Evolutionary conservation across 2,113 vertebrate genomes (phyloP).

Genomic region (Fulica atra): DNA sequence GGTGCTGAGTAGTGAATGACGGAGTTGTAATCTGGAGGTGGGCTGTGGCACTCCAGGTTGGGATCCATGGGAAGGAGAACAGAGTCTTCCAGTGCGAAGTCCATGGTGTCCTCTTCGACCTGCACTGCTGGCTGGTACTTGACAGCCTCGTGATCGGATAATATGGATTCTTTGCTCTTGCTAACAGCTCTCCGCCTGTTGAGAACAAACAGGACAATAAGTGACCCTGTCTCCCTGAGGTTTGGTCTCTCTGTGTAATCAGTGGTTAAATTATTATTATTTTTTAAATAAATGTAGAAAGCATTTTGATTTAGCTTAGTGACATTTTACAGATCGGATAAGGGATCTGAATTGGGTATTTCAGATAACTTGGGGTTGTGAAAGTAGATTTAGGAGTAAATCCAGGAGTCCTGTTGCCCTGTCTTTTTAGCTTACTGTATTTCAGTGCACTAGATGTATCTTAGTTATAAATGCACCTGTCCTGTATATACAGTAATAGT

Average conservation of each 20-base stretch:
- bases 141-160: conserved; percentile 77
- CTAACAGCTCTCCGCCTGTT: conserved; percentile 83
- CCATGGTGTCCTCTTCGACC: conserved; percentile 75
- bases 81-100: conserved; percentile 84
- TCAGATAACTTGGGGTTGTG: neutral
- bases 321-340: neutral
- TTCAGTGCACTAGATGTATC: neutral
- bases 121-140: conserved; percentile 72
- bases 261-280: neutral
- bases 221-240: neutral
- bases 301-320: neutral
- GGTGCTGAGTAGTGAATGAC: conserved; percentile 90
- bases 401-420: neutral
- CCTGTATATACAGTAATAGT: neutral
- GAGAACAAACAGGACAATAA: neutral
- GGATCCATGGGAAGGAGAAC: conserved; percentile 79
- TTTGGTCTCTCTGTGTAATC: neutral
- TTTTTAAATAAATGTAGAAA: neutral
- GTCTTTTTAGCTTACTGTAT: neutral
- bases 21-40: conserved; percentile 90
- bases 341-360: neutral
- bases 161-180: conserved; percentile 88
- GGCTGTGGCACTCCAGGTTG: conserved; percentile 90
- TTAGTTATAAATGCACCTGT: neutral
- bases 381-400: neutral